phyloP scores from a whole-genome alignment of 2,888 invertebrate genomes.

The Micropterix aruncella region DNA sequence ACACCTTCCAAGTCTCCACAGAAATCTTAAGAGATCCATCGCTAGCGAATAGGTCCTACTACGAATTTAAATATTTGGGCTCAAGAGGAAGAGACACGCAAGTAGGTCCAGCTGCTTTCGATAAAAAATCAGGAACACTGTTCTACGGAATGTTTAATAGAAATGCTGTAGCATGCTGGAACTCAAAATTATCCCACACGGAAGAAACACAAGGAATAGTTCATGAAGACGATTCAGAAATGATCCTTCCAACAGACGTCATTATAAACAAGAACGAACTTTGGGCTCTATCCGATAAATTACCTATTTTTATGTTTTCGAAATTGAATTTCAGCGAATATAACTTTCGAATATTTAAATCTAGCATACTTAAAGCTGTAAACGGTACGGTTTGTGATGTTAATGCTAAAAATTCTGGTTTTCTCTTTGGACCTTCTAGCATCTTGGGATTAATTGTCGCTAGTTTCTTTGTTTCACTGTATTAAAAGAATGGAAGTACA shows the following conservation, averaged over 20 bases:
- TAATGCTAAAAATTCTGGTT: slow-evolving; percentile 28
- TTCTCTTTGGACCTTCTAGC: too few species aligned
- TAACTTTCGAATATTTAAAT: slow-evolving; percentile 59
- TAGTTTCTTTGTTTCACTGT: too few species aligned
- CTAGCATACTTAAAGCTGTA: slow-evolving; percentile 53
- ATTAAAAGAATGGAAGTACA: too few species aligned
- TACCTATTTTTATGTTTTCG: slow-evolving; percentile 57
- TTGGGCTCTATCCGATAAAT: slow-evolving; percentile 60
- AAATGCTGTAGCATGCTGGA: slow-evolving; percentile 69
- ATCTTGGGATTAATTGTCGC: too few species aligned
- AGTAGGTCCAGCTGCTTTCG: slow-evolving; percentile 58
- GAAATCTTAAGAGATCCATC: slow-evolving; percentile 47
- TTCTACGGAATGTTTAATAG: slow-evolving; percentile 63
- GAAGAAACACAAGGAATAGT: slow-evolving; percentile 56
- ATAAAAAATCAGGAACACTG: slow-evolving; percentile 53
- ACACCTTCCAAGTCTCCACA: slow-evolving; percentile 64
- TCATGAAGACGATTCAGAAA: slow-evolving; percentile 52
- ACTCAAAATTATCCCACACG: slow-evolving; percentile 40
- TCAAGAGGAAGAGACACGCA: slow-evolving; percentile 58
- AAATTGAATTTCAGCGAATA: slow-evolving; percentile 44
- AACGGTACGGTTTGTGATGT: slow-evolving; percentile 57
- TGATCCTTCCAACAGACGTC: slow-evolving; percentile 66
- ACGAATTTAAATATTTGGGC: slow-evolving; percentile 52
- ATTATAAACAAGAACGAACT: slow-evolving; percentile 59
- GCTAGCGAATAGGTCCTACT: slow-evolving; percentile 38